A percentile compares a stretch with the other conserved stretches of the same genome.
phyloP scores from a whole-genome alignment of 2,888 invertebrate species.

The Brachypalpus laphriformis region DNA sequence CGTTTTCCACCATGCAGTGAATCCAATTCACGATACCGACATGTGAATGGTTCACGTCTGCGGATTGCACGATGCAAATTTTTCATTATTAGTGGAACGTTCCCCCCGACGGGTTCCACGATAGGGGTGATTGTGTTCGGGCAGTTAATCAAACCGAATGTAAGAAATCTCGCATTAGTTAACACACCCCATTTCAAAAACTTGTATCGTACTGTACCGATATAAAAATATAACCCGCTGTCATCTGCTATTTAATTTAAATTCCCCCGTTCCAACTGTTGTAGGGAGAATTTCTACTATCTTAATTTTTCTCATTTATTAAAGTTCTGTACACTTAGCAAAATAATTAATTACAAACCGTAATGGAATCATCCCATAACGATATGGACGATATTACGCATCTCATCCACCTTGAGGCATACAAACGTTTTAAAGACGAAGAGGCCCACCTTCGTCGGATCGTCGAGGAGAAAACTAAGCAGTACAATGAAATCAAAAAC shows the following conservation, averaged over 20 bases:
- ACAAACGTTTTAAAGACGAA: constrained; percentile 78
- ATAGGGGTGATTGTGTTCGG: too few species aligned
- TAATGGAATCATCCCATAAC: constrained; percentile 25
- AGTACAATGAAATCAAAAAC: constrained; percentile 76
- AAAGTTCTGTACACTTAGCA: not conserved
- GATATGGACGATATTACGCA: constrained; percentile 77
- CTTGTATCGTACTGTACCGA: not conserved
- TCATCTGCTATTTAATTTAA: not conserved
- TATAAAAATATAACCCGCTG: too few species aligned
- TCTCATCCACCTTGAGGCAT: constrained; percentile 78
- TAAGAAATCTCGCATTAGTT: not conserved
- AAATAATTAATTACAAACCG: not conserved
- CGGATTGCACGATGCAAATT: too few species aligned
- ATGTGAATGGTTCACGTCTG: too few species aligned
- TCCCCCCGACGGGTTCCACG: too few species aligned
- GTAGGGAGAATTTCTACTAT: not conserved
- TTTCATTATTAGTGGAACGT: too few species aligned
- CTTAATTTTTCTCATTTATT: not conserved
- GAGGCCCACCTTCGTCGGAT: constrained; percentile 76
- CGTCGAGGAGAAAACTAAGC: constrained; percentile 77
- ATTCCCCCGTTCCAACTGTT: not conserved
- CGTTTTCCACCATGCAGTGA: too few species aligned
- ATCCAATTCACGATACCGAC: too few species aligned
- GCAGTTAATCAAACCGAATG: too few species aligned
- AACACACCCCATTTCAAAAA: not conserved